A percentile compares a stretch with the other conserved stretches of the same genome.
Conservation (phyloP, 2,113 vertebrate species). For the Ancistrus triradiatus region DNA sequence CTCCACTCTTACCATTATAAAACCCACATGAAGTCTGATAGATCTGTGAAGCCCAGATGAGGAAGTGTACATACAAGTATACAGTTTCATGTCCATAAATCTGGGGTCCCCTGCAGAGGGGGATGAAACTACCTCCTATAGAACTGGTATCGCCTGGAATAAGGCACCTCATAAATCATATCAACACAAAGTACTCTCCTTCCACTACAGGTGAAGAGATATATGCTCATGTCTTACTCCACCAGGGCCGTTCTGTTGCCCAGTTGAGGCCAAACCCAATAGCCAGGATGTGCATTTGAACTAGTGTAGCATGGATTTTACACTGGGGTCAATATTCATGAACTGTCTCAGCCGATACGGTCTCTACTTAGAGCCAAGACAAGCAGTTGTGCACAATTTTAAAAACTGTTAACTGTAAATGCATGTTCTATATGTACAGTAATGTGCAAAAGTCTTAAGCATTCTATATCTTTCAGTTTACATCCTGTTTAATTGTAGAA, state of each 20-base stretch:
- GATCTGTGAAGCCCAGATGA: slow-evolving; percentile 31
- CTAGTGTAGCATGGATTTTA: slow-evolving; percentile 13
- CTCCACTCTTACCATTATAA: slow-evolving; percentile 15
- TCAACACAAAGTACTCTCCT: slow-evolving; percentile 55
- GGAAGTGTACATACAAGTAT: slow-evolving; percentile 56
- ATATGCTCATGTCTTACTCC: slow-evolving; percentile 34
- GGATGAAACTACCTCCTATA: slow-evolving; percentile 63
- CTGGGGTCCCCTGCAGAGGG: slow-evolving; percentile 60
- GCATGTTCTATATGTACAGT: no score
- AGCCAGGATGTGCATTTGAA: slow-evolving; percentile 9
- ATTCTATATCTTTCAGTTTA: no score
- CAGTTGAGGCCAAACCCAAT: neutral
- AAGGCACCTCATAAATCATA: slow-evolving; percentile 61
- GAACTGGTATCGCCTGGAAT: slow-evolving; percentile 57
- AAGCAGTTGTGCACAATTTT: no score
- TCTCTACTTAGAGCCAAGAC: no score
- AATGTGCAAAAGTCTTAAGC: no score
- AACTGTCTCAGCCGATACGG: slow-evolving; percentile 5
- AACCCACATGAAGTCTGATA: slow-evolving; percentile 43
- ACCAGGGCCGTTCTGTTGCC: slow-evolving; percentile 9
- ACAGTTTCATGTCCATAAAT: slow-evolving; percentile 67
- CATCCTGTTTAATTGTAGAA: no score
- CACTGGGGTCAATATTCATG: neutral
- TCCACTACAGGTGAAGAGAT: slow-evolving; percentile 41
- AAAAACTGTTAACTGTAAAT: no score